These are phyloP conservation scores for Parus major DNA, from an alignment of 2,113 vertebrate genomes.

Conservation along the genomic window DNA sequence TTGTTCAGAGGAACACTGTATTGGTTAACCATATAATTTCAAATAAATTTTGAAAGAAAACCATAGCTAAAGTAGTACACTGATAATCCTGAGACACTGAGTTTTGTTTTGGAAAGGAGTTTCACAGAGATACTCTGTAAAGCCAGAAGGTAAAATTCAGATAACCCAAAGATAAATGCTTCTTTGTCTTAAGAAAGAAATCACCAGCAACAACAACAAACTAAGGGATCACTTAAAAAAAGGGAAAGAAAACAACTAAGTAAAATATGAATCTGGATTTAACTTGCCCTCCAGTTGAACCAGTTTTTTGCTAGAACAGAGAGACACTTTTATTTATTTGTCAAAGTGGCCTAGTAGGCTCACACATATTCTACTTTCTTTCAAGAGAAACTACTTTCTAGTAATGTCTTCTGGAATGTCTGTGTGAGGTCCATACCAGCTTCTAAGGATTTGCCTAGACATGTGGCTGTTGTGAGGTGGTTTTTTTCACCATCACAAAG, in stretches of 20 bases:
- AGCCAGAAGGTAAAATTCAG: neutral
- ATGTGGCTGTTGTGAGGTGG: constrained; percentile 55
- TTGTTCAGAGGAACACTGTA: neutral
- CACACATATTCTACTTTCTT: constrained; percentile 1
- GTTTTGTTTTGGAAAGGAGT: neutral
- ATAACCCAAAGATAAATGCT: neutral
- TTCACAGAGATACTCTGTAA: neutral
- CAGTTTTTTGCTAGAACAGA: neutral
- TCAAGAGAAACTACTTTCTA: constrained; percentile 36
- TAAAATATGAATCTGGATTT: constrained; percentile 1
- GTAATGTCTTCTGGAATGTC: constrained; percentile 23
- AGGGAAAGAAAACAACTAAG: neutral
- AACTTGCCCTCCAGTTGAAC: constrained; percentile 24
- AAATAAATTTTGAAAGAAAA: neutral
- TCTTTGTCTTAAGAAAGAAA: neutral
- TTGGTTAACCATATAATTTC: neutral
- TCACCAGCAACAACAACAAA: neutral
- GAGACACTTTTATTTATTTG: constrained; percentile 48
- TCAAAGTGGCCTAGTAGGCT: neutral
- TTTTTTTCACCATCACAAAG: constrained; percentile 65
- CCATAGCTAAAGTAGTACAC: neutral
- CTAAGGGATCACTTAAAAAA: neutral
- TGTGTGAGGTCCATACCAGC: constrained; percentile 64
- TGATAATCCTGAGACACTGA: neutral
- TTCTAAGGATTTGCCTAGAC: constrained; percentile 55